Evolutionary conservation across 2,113 vertebrate species (phyloP), one percentile per base, ranked within the genome.

Genomic region (Limanda limanda): DNA sequence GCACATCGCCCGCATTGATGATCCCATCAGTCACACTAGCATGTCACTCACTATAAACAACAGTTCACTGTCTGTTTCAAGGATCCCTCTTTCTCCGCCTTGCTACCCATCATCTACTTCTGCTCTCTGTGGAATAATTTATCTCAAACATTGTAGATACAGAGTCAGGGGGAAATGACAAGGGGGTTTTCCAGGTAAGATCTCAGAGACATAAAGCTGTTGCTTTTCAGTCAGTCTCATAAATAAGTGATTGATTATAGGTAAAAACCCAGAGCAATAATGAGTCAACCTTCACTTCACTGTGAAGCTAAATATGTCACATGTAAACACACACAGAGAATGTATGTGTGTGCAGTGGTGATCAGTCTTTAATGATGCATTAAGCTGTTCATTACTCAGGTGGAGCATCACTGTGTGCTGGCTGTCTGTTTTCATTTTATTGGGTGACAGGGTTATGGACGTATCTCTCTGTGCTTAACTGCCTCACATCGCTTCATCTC

Each of bases 361-460:
- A 82, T 89, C 63, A 59, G 68, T 76, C 84, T 83, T 77, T 86
- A 87, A 88, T 70, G 78, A 72, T 82, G 84, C 77, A 64, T 89
- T 77, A 89, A 82, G 72, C 45, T 54, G 76, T 85, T 79, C 78
- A 82, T 90, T 86, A 86, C 86, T 79, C 86, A 83, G 83, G 84
- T 89, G 82, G 84, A 88, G 79, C 81, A 83, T 88, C 80, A 51
- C 78, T 47, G 71, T 84, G 73, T 57, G 52, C 71, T 82, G 77
- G 64, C 80, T 88, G 89, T 88, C 86, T 85, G 83, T 76, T 90
- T 85, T 31, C 65, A 89, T 89, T 91, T 74, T 69, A 85, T 90
- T 81, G 87, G 76, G 59, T 52, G 76, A 60, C 79, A 74, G 52
- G 59, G 84, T 87, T 74, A 80, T 84, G 62, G 78, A 75, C 73